Evolutionary conservation across 2,888 invertebrate species (phyloP), one percentile per base, ranked within the genome.

Genomic region (Leptopilina syphax): DNA sequence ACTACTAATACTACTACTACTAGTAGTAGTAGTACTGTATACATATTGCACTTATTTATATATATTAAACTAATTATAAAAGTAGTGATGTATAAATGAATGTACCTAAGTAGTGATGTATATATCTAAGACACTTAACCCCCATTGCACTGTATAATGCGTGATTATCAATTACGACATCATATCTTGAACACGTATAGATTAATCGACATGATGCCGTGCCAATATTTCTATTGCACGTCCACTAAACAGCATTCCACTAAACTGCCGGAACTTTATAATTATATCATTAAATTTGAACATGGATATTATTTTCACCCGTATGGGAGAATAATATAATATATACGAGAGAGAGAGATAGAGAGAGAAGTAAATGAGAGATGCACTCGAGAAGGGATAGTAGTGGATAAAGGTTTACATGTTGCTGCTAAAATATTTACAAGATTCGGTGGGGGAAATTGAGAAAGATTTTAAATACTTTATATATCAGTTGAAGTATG

Each of bases 121-220:
- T 81, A 76, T 1, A 50, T 81, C 44, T 76, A 68, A 78, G 66
- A 63, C 77, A 70, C 73, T 68, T 67, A 78, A 73, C 73, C 57
- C 73, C 73, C 9, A 73, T 73, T 34, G 57, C 57, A 34, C 5
- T 73, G 81, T 79, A 84, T 84, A 85, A 84, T 86, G 82, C 80
- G 80, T 83, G 85, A 86, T 87, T 86, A 86, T 84, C 82, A 85
- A 83, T 85, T 85, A 80, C 8, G 8, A 82, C 82, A 44, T 44
- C 8, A 44, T 81, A 82, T 85, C 85, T 84, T 82, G 83, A 44
- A 87, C 34, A 87, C 83, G 80, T 78, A 34, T 34, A 82, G 84
- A 87, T 85, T 85, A 87, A 84, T 82, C 82, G 77, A 73, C 27
- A n/a, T 80, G 60, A 68, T 70, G n/a, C 54, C 47, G 44, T 8